Evolutionary conservation across 2,888 invertebrate species (phyloP), one percentile per base, ranked within the genome.

Genomic region (Acholoe squamosa): DNA sequence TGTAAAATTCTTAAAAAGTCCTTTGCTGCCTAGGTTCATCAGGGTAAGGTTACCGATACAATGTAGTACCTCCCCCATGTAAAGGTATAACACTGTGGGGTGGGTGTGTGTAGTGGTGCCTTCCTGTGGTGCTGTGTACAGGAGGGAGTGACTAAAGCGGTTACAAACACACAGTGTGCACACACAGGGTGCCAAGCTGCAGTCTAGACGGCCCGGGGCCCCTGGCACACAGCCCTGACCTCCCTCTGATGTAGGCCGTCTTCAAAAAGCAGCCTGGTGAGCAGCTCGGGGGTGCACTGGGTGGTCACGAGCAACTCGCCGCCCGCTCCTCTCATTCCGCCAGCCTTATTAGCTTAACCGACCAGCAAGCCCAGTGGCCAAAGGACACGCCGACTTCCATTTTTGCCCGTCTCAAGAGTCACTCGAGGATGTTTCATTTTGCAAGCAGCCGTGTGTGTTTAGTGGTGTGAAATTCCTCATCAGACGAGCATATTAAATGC

Each of bases 381-480:
- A 86, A 33, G 52, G 54, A 52, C 86, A 56, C 54, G 28, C 16
- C 52, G 86, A 52, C 86, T 86, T 86, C 43, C 86, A 86, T 86
- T 86, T 86, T 86, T 86, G 54, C 86, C 16, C 86, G 25, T 14
- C 56, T 86, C n/a, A 54, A 86, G 56, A 86, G 86, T 52, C 86
- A 86, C 86, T 86, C 86, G 28, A 86, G 86, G 86, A 86, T 86
- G 86, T 86, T 86, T 86, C 86, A 86, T 86, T 86, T 86, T 52
- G 86, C 52, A 54, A 86, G 86, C 31, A 25, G 56, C 31, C 22
- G 86, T 86, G 86, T 86, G 86, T 86, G 86, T 86, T 86, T 86
- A 86, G 86, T 25, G 86, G 86, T 86, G 86, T 86, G 86, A 86
- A 86, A 86, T 86, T 86, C 86, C 86, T 86, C 86, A 86, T 86